These are phyloP conservation scores for Arctia plantaginis DNA, from an alignment of 2,888 invertebrate genomes.

Conservation along the genomic window DNA sequence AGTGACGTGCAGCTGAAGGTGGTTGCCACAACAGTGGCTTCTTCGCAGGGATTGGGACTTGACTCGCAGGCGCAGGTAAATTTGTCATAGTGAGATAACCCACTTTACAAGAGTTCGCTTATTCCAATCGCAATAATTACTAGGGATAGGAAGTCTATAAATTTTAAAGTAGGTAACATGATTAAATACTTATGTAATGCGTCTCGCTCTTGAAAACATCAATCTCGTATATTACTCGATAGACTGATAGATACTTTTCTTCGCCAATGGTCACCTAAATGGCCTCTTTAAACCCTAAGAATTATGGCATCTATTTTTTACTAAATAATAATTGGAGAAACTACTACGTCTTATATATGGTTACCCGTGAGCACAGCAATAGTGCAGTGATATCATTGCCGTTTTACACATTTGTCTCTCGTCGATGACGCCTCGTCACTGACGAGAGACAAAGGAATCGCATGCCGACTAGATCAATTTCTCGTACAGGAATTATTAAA, in stretches of 20 bases:
- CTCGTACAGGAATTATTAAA: slow-evolving; percentile 18
- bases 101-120: background rate
- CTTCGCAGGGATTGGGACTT: background rate
- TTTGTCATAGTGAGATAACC: background rate
- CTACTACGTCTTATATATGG: too few species aligned
- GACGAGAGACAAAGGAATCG: background rate
- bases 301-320: too few species aligned
- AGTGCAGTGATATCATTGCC: too few species aligned
- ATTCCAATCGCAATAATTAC: background rate
- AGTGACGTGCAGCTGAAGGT: background rate
- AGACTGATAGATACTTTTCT: background rate
- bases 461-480: background rate
- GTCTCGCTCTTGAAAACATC: too few species aligned
- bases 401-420: too few species aligned
- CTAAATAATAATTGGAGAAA: too few species aligned
- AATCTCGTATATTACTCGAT: background rate
- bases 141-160: background rate
- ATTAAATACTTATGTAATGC: too few species aligned
- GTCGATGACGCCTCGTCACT: background rate
- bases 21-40: too few species aligned
- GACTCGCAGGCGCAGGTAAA: background rate
- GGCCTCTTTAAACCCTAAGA: too few species aligned
- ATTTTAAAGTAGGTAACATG: background rate
- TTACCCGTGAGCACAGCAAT: too few species aligned
- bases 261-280: too few species aligned